phyloP scores from a whole-genome alignment of 2,797 vertebrate species.

The Ataeniobius toweri region DNA sequence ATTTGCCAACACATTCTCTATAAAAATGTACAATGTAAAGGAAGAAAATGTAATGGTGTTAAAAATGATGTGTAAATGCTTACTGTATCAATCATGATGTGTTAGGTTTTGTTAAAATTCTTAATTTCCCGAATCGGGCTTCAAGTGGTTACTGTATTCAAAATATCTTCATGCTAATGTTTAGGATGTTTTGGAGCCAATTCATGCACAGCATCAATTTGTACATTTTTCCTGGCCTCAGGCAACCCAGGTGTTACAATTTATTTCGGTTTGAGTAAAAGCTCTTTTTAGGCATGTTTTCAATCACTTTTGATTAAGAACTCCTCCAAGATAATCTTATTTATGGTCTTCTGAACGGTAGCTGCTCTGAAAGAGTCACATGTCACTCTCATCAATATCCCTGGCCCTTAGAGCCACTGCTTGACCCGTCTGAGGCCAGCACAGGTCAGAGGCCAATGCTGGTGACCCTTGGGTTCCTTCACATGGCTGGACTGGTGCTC shows the following conservation, averaged over 20 bases:
- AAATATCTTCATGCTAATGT: background rate
- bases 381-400: constrained; percentile 54
- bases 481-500: constrained; percentile 9
- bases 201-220: background rate
- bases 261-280: background rate
- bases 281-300: background rate
- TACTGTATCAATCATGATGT: too few species aligned
- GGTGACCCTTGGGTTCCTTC: constrained; percentile 53
- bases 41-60: too few species aligned
- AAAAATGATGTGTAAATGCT: too few species aligned
- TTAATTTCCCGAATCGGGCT: background rate
- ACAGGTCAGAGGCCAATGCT: constrained; percentile 45
- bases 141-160: background rate
- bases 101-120: background rate
- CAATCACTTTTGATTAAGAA: constrained; percentile 29
- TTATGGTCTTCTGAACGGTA: constrained; percentile 26
- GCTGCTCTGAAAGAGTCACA: constrained; percentile 44
- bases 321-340: constrained; percentile 24
- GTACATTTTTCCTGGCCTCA: background rate
- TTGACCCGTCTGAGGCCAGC: constrained; percentile 28
- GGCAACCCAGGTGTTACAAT: background rate
- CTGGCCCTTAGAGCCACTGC: constrained; percentile 16
- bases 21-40: too few species aligned
- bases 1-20: too few species aligned
- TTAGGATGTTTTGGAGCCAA: background rate